Evolutionary conservation across 2,797 vertebrate species (phyloP).

Genomic region (Kryptopterus vitreolus): DNA sequence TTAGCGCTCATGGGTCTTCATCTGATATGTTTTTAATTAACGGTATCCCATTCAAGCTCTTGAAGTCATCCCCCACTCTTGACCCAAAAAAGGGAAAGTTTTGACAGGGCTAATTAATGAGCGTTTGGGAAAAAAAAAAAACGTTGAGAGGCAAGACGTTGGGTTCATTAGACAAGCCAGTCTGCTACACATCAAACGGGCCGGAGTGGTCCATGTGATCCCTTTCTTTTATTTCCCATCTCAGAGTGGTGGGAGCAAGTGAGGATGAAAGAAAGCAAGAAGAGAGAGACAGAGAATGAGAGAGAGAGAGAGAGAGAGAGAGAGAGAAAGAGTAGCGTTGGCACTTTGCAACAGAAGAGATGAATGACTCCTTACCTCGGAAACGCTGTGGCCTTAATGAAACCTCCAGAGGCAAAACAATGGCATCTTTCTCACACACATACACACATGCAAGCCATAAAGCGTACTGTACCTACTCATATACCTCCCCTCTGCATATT

Average conservation of each 20-base stretch:
- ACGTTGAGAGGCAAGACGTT: slow-evolving; percentile 59
- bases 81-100: slow-evolving; percentile 73
- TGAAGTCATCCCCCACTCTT: slow-evolving; percentile 64
- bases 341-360: slow-evolving; percentile 78
- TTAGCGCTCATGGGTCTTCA: slow-evolving; percentile 76
- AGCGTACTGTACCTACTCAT: slow-evolving; percentile 30
- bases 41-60: slow-evolving; percentile 78
- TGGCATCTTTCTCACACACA: slow-evolving; percentile 65
- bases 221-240: slow-evolving; percentile 58
- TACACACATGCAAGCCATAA: slow-evolving; percentile 54
- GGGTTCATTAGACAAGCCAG: slow-evolving; percentile 74
- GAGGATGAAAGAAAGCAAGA: slow-evolving; percentile 41
- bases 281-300: slow-evolving; percentile 43
- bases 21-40: slow-evolving; percentile 87
- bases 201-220: slow-evolving; percentile 59
- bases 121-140: slow-evolving; percentile 54
- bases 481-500: slow-evolving; percentile 40
- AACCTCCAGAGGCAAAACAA: slow-evolving; percentile 81
- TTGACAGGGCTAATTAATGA: slow-evolving; percentile 83
- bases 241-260: slow-evolving; percentile 55
- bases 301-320: slow-evolving; percentile 47
- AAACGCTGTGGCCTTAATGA: slow-evolving; percentile 79
- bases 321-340: slow-evolving; percentile 66
- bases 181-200: slow-evolving; percentile 75
- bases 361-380: slow-evolving; percentile 81